A percentile compares a stretch with the other conserved stretches of the same genome.
phyloP scores from a whole-genome alignment of 2,113 vertebrate species.

The Cyanoramphus novaezelandiae region DNA sequence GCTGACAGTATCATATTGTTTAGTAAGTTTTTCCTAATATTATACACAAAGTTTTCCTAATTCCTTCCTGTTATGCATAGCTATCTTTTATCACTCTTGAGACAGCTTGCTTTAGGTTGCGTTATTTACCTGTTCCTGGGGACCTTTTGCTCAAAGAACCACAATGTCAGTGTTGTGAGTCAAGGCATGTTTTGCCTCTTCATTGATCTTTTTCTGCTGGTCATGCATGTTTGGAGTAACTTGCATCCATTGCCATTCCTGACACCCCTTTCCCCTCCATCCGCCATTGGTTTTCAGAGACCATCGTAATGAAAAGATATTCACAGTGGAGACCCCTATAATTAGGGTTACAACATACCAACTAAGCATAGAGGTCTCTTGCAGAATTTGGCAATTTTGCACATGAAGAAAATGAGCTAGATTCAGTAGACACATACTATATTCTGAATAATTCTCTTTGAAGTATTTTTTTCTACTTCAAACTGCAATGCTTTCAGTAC shows the following conservation, averaged over 20 bases:
- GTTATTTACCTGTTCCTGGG: not conserved
- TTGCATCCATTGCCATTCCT: not conserved
- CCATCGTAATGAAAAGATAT: not conserved
- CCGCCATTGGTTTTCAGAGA: not conserved
- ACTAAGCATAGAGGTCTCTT: not conserved
- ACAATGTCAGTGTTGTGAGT: not conserved
- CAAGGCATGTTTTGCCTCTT: not conserved
- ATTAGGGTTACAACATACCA: not conserved
- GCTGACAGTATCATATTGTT: not conserved
- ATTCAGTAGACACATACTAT: not conserved
- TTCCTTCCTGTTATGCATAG: not conserved
- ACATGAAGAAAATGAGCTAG: not conserved
- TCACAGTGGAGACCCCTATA: not conserved
- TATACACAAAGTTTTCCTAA: not conserved
- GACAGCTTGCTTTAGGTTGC: not conserved
- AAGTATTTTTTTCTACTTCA: not conserved
- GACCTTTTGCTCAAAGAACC: not conserved
- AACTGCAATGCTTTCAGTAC: not conserved
- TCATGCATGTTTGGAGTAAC: not conserved
- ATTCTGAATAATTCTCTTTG: not conserved
- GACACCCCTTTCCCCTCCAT: not conserved
- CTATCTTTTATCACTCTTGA: not conserved
- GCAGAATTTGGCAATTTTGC: not conserved
- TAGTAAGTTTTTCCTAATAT: not conserved
- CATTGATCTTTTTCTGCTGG: not conserved